Percentiles rank a stretch among this genome's conserved stretches.
Evolutionary conservation across 2,888 invertebrate species (phyloP).

Genomic region (Corbicula japonica): DNA sequence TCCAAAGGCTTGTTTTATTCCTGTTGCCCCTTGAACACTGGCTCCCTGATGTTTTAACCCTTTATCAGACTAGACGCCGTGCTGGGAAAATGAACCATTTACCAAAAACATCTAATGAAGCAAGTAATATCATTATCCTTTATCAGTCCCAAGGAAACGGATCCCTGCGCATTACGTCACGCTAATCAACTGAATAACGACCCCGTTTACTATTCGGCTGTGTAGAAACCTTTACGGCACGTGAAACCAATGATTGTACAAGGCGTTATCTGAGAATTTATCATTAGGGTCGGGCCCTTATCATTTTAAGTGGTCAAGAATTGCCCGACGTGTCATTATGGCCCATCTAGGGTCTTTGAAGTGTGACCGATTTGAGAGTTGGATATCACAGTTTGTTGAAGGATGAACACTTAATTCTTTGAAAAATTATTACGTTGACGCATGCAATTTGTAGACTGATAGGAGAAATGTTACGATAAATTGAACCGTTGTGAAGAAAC

Average conservation of each 20-base stretch:
- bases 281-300: conserved; percentile 34
- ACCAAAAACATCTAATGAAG: conserved; percentile 45
- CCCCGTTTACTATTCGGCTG: conserved; percentile 26
- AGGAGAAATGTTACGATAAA: too few relatives aligned
- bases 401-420: too few relatives aligned
- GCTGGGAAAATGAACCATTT: conserved; percentile 36
- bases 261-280: conserved; percentile 13
- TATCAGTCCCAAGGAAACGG: conserved; percentile 26
- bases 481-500: too few relatives aligned
- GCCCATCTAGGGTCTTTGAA: conserved; percentile 55
- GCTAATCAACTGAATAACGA: conserved; percentile 27
- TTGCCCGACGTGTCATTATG: conserved; percentile 55
- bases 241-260: conserved; percentile 24
- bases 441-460: too few relatives aligned
- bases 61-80: too few relatives aligned
- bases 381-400: too few relatives aligned
- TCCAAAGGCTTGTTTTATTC: too few relatives aligned
- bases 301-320: conserved; percentile 46
- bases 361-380: conserved; percentile 56
- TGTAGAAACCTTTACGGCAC: conserved; percentile 29
- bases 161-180: conserved; percentile 39
- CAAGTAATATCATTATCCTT: conserved; percentile 42
- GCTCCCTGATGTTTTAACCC: too few relatives aligned
- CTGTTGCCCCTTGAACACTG: too few relatives aligned
- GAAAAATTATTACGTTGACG: too few relatives aligned